Conservation (phyloP, 2,797 vertebrate genomes). For the Semotilus atromaculatus region DNA sequence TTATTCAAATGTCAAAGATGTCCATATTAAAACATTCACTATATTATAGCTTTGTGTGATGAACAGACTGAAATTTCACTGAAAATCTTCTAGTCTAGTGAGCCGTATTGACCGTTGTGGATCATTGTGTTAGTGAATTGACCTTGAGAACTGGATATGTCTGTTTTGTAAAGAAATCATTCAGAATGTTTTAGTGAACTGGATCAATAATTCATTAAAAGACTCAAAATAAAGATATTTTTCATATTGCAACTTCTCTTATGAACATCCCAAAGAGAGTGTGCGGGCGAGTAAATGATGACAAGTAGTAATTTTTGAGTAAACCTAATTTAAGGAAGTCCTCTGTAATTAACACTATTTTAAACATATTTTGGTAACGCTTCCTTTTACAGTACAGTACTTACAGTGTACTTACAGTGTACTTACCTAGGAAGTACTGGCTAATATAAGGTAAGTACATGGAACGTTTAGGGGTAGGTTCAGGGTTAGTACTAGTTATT, state of each 20-base stretch:
- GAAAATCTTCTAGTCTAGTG: neutral
- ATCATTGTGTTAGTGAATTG: neutral
- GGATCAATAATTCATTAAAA: neutral
- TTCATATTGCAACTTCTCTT: neutral
- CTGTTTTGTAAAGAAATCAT: neutral
- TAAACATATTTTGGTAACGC: neutral
- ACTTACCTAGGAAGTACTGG: too few relatives aligned
- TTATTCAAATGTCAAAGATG: neutral
- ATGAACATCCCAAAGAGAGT: neutral
- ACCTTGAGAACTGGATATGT: neutral
- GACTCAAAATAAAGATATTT: neutral
- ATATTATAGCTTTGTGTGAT: neutral
- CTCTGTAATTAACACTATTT: neutral
- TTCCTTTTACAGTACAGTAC: too few relatives aligned
- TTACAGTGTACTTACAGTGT: too few relatives aligned
- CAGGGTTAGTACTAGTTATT: too few relatives aligned
- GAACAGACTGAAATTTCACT: neutral
- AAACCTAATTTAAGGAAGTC: neutral
- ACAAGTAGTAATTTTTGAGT: neutral
- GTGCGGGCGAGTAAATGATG: neutral
- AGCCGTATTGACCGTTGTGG: neutral
- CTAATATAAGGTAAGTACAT: too few relatives aligned
- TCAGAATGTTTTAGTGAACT: neutral
- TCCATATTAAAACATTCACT: neutral
- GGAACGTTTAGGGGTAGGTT: too few relatives aligned